Evolutionary conservation across 2,888 invertebrate species (phyloP), one percentile per base, ranked within the genome.

Genomic region (Cantharis rustica): DNA sequence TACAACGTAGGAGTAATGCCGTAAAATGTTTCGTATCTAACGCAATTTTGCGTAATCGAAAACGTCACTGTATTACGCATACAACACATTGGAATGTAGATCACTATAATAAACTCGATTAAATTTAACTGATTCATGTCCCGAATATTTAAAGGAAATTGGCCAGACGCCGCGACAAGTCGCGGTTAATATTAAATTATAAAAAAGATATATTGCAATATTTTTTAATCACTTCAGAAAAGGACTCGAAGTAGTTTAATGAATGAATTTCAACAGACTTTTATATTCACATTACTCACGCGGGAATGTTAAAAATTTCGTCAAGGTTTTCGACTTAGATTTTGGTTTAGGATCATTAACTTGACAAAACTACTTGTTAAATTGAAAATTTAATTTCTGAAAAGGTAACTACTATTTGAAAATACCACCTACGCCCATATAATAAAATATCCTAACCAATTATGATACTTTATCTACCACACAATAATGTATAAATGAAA

Each of bases 81-180:
- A 47, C n/a, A 47, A n/a, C n/a, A 47, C 7, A 47, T n/a, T 47
- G 47, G 47, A 47, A 66, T 66, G 64, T 66, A n/a, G 64, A 23
- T 11, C 13, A 63, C 13, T 1, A 66, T 15, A 64, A 64, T 61
- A 61, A n/a, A 62, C 26, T 68, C 61, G 73, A 68, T 73, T 73
- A n/a, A 16, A 68, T 66, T 73, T 73, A 73, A 61, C 62, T 74
- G 74, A 74, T 69, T 74, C 74, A 74, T 69, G 31, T 20, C 15
- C 47, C 16, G 26, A 69, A 69, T 61, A 74, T 74, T 74, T 70
- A 16, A 64, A 66, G 20, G 74, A 63, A 70, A 74, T 73, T 63
- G 69, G 20, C 31, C 64, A 69, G 27, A 69, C 20, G 20, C n/a
- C 26, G 66, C 47, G 31, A n/a, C 63, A 16, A 10, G 66, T 27